Percentiles rank a stretch among this genome's conserved stretches.
Conservation (phyloP, 2,113 vertebrate genomes). For the Actenoides hombroni region DNA sequence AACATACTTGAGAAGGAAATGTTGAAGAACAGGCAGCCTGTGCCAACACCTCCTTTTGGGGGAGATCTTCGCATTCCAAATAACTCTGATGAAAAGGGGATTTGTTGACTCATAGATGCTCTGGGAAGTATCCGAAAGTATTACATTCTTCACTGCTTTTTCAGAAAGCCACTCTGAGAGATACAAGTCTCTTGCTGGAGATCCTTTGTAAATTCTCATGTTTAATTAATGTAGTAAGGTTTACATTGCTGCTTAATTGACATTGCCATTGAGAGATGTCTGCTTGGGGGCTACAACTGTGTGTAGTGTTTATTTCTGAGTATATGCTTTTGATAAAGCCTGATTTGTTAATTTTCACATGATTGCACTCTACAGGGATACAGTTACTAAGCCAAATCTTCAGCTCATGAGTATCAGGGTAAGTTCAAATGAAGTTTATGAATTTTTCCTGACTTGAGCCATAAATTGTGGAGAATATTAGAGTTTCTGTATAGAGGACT, state of each 20-base stretch:
- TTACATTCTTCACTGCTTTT: background rate
- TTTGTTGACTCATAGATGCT: constrained; percentile 18
- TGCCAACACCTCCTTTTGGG: background rate
- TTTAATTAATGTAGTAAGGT: constrained; percentile 60
- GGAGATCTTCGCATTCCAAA: background rate
- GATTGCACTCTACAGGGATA: background rate
- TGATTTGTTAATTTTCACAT: background rate
- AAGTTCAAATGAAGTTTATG: background rate
- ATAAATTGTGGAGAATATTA: background rate
- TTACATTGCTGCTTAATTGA: constrained; percentile 59
- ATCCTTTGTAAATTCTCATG: constrained; percentile 57
- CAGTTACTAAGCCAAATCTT: background rate
- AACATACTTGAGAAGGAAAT: constrained; percentile 4
- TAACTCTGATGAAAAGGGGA: background rate
- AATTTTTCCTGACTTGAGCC: background rate
- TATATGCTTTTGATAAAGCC: background rate
- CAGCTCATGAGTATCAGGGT: background rate
- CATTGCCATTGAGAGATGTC: constrained; percentile 11
- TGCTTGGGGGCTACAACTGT: constrained; percentile 10
- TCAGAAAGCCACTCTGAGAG: background rate
- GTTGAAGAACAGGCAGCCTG: background rate
- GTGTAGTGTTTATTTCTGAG: background rate
- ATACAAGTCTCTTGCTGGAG: constrained; percentile 13
- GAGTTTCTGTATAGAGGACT: background rate
- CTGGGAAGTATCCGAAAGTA: background rate